phyloP scores from a whole-genome alignment of 1,140 invertebrate genomes.

The Drosophila subobscura region DNA sequence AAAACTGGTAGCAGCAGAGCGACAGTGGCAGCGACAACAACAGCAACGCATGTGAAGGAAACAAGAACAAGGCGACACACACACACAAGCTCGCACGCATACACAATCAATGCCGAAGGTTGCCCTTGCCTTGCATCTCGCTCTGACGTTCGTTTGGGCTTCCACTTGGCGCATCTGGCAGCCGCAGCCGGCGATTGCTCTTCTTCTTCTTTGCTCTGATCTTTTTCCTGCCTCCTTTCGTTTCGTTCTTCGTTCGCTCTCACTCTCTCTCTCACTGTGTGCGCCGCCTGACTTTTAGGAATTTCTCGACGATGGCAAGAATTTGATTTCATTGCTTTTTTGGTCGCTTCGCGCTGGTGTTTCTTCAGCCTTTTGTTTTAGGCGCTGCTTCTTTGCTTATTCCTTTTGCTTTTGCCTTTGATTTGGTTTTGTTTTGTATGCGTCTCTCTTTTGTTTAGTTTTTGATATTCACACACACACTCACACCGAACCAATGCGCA shows the following conservation, averaged over 20 bases:
- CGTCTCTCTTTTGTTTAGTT: constrained; percentile 72
- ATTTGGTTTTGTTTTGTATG: constrained; percentile 71
- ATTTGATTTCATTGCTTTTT: constrained; percentile 74
- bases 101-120: constrained; percentile 10
- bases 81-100: constrained; percentile 38
- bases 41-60: constrained; percentile 28
- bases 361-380: constrained; percentile 76
- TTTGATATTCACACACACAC: constrained; percentile 44
- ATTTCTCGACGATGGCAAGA: constrained; percentile 79
- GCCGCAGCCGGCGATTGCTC: constrained; percentile 52
- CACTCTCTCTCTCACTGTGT: constrained; percentile 25
- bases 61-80: constrained; percentile 51
- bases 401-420: constrained; percentile 34
- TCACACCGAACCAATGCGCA: constrained; percentile 15
- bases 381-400: constrained; percentile 40
- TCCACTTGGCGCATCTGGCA: constrained; percentile 42
- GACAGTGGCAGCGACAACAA: constrained; percentile 3
- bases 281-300: constrained; percentile 71
- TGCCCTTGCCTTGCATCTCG: no score
- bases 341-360: constrained; percentile 40
- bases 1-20: constrained; percentile 67
- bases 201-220: constrained; percentile 9
- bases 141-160: constrained; percentile 14
- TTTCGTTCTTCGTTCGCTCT: constrained; percentile 26
- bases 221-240: constrained; percentile 6